A percentile compares a stretch with the other conserved stretches of the same genome.
phyloP scores from a whole-genome alignment of 2,888 invertebrate genomes.

The Tineola bisselliella region DNA sequence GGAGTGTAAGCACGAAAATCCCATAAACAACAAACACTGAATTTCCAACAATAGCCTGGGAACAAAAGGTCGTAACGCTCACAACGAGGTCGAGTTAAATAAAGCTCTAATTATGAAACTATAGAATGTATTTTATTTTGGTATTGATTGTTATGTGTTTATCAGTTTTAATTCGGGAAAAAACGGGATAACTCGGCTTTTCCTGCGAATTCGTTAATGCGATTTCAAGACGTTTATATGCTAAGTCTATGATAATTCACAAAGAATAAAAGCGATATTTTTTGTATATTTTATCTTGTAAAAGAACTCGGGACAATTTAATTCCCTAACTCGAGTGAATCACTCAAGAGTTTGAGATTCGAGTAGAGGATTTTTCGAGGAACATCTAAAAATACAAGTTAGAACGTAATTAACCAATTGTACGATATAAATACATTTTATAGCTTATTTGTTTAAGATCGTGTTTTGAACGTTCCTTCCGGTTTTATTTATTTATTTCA shows the following conservation, averaged over 20 bases:
- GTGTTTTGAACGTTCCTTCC: no score
- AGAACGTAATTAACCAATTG: no score
- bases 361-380: no score
- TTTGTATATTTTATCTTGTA: no score
- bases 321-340: no score
- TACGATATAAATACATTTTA: no score
- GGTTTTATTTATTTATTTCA: no score
- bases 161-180: conserved; percentile 20
- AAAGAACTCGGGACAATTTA: no score
- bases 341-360: no score
- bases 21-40: not conserved
- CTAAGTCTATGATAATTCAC: not conserved
- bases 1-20: not conserved
- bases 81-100: not conserved
- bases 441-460: no score
- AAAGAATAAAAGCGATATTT: not conserved
- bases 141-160: not conserved
- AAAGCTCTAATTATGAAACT: not conserved
- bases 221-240: not conserved
- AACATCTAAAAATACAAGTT: no score
- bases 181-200: conserved; percentile 26
- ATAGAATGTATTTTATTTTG: not conserved
- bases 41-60: not conserved
- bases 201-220: conserved; percentile 12
- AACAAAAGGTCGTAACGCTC: conserved; percentile 2